Percentiles rank a stretch among this genome's conserved stretches.
These are phyloP conservation scores for Miltochrista miniata DNA, from an alignment of 2,888 invertebrate species.

Conservation along the genomic window DNA sequence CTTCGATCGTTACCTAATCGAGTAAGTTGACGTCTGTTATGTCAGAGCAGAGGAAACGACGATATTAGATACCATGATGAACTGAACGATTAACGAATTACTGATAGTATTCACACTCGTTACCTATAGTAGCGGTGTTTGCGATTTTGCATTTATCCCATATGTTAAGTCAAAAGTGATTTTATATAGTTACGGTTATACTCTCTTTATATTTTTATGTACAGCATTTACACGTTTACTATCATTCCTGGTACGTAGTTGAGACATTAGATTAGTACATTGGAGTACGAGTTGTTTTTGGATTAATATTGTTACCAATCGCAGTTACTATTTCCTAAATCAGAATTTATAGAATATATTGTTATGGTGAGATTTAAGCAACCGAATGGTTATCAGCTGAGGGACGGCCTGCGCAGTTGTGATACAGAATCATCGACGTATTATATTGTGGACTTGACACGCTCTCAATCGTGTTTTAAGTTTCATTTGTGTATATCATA, in stretches of 20 bases:
- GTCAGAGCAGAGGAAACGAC: slow-evolving; percentile 35
- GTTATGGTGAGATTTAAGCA: slow-evolving; percentile 21
- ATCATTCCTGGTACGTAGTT: slow-evolving; percentile 68
- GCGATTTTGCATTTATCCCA: slow-evolving; percentile 77
- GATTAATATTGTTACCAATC: slow-evolving; percentile 77
- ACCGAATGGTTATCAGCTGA: slow-evolving; percentile 23
- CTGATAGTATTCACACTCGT: slow-evolving; percentile 66
- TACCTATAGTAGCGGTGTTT: slow-evolving; percentile 58
- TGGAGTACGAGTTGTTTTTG: slow-evolving; percentile 50
- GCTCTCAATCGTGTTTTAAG: slow-evolving; percentile 32
- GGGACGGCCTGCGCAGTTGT: slow-evolving; percentile 19
- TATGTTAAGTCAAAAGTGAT: slow-evolving; percentile 73
- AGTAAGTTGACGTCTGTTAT: slow-evolving; percentile 37
- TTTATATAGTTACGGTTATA: slow-evolving; percentile 76
- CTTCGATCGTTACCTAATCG: slow-evolving; percentile 66
- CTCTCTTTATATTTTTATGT: slow-evolving; percentile 63
- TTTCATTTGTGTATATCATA: slow-evolving; percentile 60
- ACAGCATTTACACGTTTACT: slow-evolving; percentile 74
- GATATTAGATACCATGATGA: slow-evolving; percentile 44
- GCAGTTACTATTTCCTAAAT: slow-evolving; percentile 70
- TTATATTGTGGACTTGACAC: slow-evolving; percentile 22
- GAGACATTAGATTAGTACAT: slow-evolving; percentile 29
- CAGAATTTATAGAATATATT: slow-evolving; percentile 44
- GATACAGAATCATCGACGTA: slow-evolving; percentile 21
- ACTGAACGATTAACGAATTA: slow-evolving; percentile 56